Evolutionary conservation across 1,140 invertebrate species (phyloP).

Genomic region (Acromyrmex heyeri): DNA sequence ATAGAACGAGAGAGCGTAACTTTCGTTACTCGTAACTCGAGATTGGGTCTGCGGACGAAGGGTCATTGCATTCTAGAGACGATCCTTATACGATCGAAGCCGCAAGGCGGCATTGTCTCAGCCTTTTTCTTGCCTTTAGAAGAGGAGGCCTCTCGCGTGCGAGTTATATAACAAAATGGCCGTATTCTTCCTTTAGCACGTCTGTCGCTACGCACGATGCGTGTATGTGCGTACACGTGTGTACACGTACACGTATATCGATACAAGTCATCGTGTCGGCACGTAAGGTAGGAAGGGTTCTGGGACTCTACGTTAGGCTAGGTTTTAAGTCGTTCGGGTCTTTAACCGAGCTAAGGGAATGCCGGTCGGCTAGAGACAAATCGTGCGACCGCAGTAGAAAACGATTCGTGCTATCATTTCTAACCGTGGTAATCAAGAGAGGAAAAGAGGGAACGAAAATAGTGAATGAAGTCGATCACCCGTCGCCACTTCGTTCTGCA

Average conservation of each 20-base stretch:
- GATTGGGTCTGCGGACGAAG: background rate
- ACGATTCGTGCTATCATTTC: constrained; percentile 67
- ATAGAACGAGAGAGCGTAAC: background rate
- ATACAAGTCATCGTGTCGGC: constrained; percentile 34
- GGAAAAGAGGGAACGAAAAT: background rate
- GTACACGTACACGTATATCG: constrained; percentile 11
- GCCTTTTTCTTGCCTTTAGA: constrained; percentile 68
- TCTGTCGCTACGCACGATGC: constrained; percentile 17
- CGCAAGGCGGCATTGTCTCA: constrained; percentile 74
- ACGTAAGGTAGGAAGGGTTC: constrained; percentile 71
- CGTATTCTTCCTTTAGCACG: constrained; percentile 26
- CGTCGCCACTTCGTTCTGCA: constrained; percentile 46
- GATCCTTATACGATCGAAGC: constrained; percentile 76
- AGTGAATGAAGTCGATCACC: constrained; percentile 60
- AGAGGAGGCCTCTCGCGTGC: constrained; percentile 60
- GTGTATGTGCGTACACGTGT: background rate
- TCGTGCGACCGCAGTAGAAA: constrained; percentile 44
- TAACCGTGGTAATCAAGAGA: background rate
- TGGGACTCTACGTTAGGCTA: constrained; percentile 73
- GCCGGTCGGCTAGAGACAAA: constrained; percentile 51
- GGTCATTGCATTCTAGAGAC: constrained; percentile 73
- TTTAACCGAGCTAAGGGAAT: constrained; percentile 76
- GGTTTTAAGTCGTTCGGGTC: constrained; percentile 73
- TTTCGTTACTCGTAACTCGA: constrained; percentile 51
- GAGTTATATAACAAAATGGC: constrained; percentile 80